Percentiles rank a stretch among this genome's conserved stretches.
phyloP scores from a whole-genome alignment of 2,888 invertebrate species.

The Melieria crassipennis region DNA sequence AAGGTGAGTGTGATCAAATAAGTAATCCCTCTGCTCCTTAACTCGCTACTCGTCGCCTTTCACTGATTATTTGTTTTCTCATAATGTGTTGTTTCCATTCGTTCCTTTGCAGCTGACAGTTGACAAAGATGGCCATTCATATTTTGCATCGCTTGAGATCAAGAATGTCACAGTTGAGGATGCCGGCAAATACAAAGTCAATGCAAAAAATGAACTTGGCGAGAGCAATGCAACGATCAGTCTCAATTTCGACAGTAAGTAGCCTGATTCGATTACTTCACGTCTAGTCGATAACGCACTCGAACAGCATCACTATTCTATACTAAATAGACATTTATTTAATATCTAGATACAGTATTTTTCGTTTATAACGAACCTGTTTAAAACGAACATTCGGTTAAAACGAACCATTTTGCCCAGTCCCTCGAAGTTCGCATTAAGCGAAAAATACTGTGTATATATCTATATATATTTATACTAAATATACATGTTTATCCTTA shows the following conservation, averaged over 20 bases:
- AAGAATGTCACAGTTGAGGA: constrained; percentile 95
- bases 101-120: constrained; percentile 77
- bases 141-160: constrained; percentile 92
- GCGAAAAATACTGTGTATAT: no score
- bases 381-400: no score
- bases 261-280: constrained; percentile 29
- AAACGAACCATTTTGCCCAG: no score
- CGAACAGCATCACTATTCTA: no score
- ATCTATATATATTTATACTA: background rate
- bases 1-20: constrained; percentile 71
- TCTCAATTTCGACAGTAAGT: constrained; percentile 98
- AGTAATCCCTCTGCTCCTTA: background rate
- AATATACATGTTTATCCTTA: no score
- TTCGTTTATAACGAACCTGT: no score
- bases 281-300: no score
- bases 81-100: constrained; percentile 37
- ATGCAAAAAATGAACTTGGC: constrained; percentile 96
- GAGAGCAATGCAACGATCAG: constrained; percentile 97
- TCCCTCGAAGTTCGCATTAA: no score
- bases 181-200: constrained; percentile 96
- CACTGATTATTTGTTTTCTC: background rate
- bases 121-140: constrained; percentile 92
- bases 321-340: background rate
- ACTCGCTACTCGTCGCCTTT: background rate
- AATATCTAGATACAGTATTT: no score